phyloP scores from a whole-genome alignment of 2,888 invertebrate species.

The Tortricodes alternella region DNA sequence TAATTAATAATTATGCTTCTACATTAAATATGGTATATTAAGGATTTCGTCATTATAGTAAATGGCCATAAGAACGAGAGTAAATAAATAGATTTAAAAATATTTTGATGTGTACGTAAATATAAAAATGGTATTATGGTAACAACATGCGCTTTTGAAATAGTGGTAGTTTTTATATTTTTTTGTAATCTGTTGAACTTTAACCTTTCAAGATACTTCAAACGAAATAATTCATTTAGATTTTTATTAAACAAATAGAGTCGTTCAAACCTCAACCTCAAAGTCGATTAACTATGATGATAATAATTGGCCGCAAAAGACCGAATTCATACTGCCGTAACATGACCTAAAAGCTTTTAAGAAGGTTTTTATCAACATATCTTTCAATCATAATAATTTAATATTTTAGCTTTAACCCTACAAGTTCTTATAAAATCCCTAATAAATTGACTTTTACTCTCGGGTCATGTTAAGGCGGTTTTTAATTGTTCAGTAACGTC shows the following conservation, averaged over 20 bases:
- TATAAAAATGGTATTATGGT: neutral
- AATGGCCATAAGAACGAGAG: neutral
- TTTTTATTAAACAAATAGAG: too few species aligned
- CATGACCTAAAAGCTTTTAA: constrained; percentile 16
- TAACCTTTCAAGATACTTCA: too few species aligned
- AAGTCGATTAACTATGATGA: constrained; percentile 16
- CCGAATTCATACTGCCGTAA: constrained; percentile 8
- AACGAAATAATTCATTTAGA: too few species aligned
- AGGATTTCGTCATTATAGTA: neutral
- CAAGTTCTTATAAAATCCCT: neutral
- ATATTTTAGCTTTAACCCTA: neutral
- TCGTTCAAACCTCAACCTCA: neutral
- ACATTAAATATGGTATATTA: neutral
- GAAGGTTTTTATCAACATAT: neutral
- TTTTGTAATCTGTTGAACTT: too few species aligned
- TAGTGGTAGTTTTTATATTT: too few species aligned
- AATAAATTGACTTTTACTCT: constrained; percentile 21
- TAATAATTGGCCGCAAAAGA: constrained; percentile 17
- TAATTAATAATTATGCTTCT: constrained; percentile 23
- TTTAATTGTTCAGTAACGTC: constrained; percentile 28
- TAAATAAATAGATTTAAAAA: neutral
- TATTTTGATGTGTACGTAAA: neutral
- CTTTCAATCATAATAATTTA: neutral
- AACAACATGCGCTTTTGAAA: neutral
- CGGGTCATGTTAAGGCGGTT: constrained; percentile 18